Percentiles rank a stretch among this genome's conserved stretches.
Conservation (phyloP, 2,888 invertebrate genomes). For the Drosophila mulleri region DNA sequence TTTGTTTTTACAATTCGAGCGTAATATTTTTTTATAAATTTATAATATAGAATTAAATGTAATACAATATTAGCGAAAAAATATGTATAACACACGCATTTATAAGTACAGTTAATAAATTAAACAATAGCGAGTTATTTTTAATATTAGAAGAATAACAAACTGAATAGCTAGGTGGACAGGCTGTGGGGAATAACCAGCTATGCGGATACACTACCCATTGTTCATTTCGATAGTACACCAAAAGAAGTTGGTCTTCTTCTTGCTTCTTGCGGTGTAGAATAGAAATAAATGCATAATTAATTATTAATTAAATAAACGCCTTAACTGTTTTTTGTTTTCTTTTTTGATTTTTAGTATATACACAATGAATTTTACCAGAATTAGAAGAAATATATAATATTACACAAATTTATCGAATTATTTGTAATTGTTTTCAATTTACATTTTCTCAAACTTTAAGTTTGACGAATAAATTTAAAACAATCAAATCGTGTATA, state of each 20-base stretch:
- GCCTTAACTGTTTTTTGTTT: conserved; percentile 41
- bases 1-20: conserved; percentile 57
- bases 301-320: conserved; percentile 49
- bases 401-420: conserved; percentile 30
- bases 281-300: conserved; percentile 73
- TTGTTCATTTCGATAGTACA: conserved; percentile 74
- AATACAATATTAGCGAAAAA: conserved; percentile 65
- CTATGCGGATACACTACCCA: conserved; percentile 26
- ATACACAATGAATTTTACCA: conserved; percentile 65
- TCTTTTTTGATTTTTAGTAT: conserved; percentile 65
- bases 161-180: background rate
- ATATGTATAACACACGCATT: conserved; percentile 60
- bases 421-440: conserved; percentile 49
- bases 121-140: conserved; percentile 66
- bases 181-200: conserved; percentile 25
- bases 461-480: conserved; percentile 62
- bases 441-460: conserved; percentile 66
- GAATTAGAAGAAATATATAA: conserved; percentile 15
- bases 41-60: conserved; percentile 66
- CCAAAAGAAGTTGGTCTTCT: conserved; percentile 57
- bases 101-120: conserved; percentile 84
- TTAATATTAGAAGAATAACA: conserved; percentile 25
- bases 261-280: conserved; percentile 69
- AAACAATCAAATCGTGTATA: background rate
- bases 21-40: conserved; percentile 61